These are phyloP conservation scores for Atta colombica DNA, from an alignment of 1,140 invertebrate genomes.

Conservation along the genomic window DNA sequence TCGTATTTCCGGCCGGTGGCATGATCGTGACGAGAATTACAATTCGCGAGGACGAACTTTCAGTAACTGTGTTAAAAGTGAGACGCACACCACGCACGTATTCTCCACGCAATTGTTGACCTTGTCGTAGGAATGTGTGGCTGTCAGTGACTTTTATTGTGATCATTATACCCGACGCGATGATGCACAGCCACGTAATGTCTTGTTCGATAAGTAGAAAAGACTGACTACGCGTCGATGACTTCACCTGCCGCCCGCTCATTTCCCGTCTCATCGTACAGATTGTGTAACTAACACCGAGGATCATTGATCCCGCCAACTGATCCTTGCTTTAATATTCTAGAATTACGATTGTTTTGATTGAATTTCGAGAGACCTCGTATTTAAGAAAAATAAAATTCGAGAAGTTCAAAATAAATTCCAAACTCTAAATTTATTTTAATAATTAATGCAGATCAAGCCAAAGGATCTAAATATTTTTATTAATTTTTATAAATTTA, in stretches of 20 bases:
- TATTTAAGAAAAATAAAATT: neutral
- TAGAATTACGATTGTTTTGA: neutral
- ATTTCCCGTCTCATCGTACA: constrained; percentile 30
- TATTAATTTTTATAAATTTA: neutral
- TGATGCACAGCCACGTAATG: constrained; percentile 31
- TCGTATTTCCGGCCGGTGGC: constrained; percentile 39
- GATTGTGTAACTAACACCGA: constrained; percentile 51
- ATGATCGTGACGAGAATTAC: constrained; percentile 34
- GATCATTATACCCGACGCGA: constrained; percentile 48
- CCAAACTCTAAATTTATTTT: neutral
- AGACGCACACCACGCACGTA: constrained; percentile 34
- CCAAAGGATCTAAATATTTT: neutral
- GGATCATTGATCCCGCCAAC: constrained; percentile 57
- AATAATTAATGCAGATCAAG: neutral
- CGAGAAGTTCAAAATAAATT: neutral
- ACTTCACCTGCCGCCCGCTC: constrained; percentile 21
- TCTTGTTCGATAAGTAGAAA: constrained; percentile 51
- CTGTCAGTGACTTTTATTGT: constrained; percentile 64
- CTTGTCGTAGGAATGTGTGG: constrained; percentile 61
- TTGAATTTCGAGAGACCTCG: neutral
- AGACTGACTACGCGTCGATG: constrained; percentile 56
- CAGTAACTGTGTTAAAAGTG: constrained; percentile 57
- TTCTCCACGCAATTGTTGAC: constrained; percentile 65
- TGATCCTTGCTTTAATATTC: neutral
- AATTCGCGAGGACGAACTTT: constrained; percentile 52